These are phyloP conservation scores for Paramuricea clavata DNA, from an alignment of 92 coral and sea anemone genomes.

Conservation along the genomic window DNA sequence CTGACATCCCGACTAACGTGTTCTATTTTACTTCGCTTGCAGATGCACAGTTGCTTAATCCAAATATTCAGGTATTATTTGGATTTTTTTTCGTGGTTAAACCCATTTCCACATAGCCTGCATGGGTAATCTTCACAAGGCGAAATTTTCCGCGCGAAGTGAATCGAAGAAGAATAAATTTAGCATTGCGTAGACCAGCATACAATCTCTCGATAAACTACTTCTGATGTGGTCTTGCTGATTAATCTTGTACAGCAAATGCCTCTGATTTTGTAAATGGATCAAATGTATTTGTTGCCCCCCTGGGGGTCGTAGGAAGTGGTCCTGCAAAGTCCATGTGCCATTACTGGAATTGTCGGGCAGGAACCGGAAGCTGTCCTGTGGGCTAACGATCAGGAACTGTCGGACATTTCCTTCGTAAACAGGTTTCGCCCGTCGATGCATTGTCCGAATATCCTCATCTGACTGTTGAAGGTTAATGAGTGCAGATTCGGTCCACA, in stretches of 20 bases:
- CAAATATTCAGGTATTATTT: conserved; percentile 71
- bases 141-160: too few species aligned
- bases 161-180: too few species aligned
- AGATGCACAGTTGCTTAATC: conserved; percentile 79
- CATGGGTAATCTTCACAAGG: too few species aligned
- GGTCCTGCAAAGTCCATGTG: conserved; percentile 57
- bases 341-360: neutral
- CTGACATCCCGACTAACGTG: conserved; percentile 71
- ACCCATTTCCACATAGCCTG: too few species aligned
- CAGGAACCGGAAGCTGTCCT: neutral
- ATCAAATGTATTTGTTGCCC: too few species aligned
- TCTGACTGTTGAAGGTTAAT: too few species aligned
- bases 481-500: neutral
- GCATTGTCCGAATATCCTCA: conserved; percentile 15
- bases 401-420: neutral
- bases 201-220: too few species aligned
- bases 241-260: too few species aligned
- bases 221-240: too few species aligned
- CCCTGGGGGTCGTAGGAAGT: conserved; percentile 44
- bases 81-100: neutral
- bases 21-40: conserved; percentile 79
- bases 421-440: neutral
- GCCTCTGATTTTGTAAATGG: too few species aligned
- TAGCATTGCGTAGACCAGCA: too few species aligned
- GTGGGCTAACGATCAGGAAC: neutral